These are phyloP conservation scores for Phallusia fumigata DNA, from an alignment of 23 tunicate species.

Conservation along the genomic window DNA sequence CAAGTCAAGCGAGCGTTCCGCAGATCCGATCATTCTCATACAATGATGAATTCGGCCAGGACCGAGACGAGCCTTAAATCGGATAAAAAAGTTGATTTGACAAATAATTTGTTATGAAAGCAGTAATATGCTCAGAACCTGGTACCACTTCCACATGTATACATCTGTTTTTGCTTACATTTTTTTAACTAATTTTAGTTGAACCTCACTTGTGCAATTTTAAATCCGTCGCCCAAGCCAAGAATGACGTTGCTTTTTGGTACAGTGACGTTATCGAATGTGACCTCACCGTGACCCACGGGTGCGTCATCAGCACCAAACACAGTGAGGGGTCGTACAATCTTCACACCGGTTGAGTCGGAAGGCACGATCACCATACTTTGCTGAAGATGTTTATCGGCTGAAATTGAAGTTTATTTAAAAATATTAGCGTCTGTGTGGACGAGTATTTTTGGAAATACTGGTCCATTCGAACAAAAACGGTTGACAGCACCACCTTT, in stretches of 20 bases:
- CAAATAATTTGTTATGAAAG: no score
- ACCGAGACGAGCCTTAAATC: conserved; percentile 87
- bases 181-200: no score
- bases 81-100: no score
- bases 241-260: conserved; percentile 79
- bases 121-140: no score
- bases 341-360: conserved; percentile 79
- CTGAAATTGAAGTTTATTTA: background rate
- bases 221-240: conserved; percentile 76
- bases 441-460: no score
- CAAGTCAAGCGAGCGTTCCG: conserved; percentile 78
- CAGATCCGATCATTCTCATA: conserved; percentile 93
- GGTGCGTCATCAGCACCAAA: conserved; percentile 90
- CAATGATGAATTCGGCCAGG: conserved; percentile 98
- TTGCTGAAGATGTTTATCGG: conserved; percentile 63
- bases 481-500: no score
- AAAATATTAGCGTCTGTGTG: no score
- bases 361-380: conserved; percentile 89
- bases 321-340: conserved; percentile 72
- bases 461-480: no score
- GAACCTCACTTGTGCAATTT: conserved; percentile 89
- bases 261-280: conserved; percentile 74
- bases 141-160: no score
- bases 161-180: no score
- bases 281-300: conserved; percentile 84